These are phyloP conservation scores for Spatula versicolor DNA, from an alignment of 2,797 vertebrate species.

Conservation along the genomic window DNA sequence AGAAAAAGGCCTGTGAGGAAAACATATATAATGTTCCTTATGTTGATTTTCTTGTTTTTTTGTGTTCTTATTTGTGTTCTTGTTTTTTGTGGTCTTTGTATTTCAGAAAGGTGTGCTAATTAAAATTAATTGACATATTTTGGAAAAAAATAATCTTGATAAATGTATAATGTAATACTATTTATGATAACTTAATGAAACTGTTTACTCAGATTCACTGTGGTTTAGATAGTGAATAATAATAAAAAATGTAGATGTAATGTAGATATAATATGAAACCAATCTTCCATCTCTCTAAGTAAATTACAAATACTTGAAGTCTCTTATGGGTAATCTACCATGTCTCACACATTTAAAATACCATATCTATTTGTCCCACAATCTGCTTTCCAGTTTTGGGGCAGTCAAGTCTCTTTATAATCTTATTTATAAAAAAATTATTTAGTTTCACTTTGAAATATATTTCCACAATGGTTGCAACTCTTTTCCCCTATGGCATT, in stretches of 20 bases:
- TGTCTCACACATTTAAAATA: not conserved
- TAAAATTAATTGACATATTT: not conserved
- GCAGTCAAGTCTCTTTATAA: not conserved
- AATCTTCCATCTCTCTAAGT: not conserved
- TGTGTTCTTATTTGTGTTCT: not conserved
- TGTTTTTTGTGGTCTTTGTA: not conserved
- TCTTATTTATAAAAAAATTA: not conserved
- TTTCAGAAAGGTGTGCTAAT: not conserved
- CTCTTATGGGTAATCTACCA: not conserved
- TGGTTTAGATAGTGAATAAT: not conserved
- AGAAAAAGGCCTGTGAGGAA: not conserved
- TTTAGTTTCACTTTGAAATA: constrained; percentile 19
- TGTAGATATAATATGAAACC: not conserved
- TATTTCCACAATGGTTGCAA: not conserved
- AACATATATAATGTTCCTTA: not conserved
- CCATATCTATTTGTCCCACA: not conserved
- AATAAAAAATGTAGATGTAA: not conserved
- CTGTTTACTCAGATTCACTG: not conserved
- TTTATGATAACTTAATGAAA: not conserved
- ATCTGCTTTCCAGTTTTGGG: not conserved
- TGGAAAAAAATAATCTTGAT: not conserved
- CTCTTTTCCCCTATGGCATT: not conserved
- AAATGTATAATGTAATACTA: not conserved
- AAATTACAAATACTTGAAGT: not conserved
- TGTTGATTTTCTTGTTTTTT: not conserved